Conservation (phyloP, 2,113 vertebrate species). For the Halcyon senegalensis region DNA sequence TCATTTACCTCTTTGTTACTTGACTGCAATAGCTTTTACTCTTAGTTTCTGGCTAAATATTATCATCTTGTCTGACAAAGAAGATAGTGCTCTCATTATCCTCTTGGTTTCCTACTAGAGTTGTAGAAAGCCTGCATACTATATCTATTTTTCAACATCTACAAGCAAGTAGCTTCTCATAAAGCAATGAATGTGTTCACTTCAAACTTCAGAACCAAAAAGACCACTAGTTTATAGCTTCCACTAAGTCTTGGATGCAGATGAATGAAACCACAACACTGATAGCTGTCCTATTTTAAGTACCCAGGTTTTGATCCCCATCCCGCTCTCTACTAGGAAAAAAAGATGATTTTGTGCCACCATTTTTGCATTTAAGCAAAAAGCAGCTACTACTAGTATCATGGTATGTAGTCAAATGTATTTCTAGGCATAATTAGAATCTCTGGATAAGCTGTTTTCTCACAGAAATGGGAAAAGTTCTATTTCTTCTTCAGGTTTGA, state of each 20-base stretch:
- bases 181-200: neutral
- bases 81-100: neutral
- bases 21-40: neutral
- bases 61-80: neutral
- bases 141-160: neutral
- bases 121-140: neutral
- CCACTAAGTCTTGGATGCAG: neutral
- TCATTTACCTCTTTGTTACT: neutral
- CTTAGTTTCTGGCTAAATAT: neutral
- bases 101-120: neutral
- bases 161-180: neutral
- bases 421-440: neutral
- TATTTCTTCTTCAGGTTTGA: neutral
- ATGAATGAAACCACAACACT: neutral
- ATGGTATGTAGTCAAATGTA: neutral
- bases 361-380: neutral
- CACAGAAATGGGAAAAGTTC: neutral
- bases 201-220: neutral
- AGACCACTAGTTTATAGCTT: neutral
- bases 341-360: neutral
- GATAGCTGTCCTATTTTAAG: neutral
- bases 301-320: neutral
- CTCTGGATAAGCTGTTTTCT: neutral
- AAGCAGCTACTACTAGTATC: neutral
- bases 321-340: neutral